Base-by-base conservation (phyloP, 2,888 invertebrate genomes). In the Lasioglossum morio region DNA sequence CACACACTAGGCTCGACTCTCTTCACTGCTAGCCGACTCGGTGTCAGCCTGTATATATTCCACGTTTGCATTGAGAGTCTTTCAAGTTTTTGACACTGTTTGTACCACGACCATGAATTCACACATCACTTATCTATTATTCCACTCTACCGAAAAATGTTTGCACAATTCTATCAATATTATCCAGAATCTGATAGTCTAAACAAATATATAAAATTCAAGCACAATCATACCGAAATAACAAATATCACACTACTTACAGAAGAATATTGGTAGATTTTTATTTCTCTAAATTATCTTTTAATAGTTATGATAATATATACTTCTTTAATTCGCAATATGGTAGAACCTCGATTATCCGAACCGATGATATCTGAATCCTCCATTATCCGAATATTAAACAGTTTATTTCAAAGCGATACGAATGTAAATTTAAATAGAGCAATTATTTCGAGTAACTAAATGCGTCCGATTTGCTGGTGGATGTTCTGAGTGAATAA, bases 1-100 rank as follows among this genome's bases (percentile, higher is more conserved):
- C 69, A 34, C 69, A 69, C 69, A 69, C 69, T 23, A 69, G 37
- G 34, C 40, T 4, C 10, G 69, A 69, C 69, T 69, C 69, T 69
- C 69, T 69, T 69, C 37, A 69, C 40, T 37, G 69, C 69, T 69
- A 69, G 40, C 69, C 34, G 34, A 66, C 66, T 19, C 34, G 19
- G 66, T 66, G 66, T 66, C 34, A 66, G 34, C 8, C 66, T 8
- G 19, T 66, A 66, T 34, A 34, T 66, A 34, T 23, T 66, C 34
- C 23, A 66, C 63, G 63, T 66, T 66, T 30, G 34, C 10, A 66
- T 66, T 34, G 66, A 66, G 34, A 34, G 66, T 34, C 66, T 66
- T 66, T 34, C 16, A 66, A 66, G 34, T 34, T 66, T 66, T 66
- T 66, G 66, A 66, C 66, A 66, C 30, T 66, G 30, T 66, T 34